Base-by-base conservation (phyloP, 2,113 vertebrate species). In the Vanacampus margaritifer region DNA sequence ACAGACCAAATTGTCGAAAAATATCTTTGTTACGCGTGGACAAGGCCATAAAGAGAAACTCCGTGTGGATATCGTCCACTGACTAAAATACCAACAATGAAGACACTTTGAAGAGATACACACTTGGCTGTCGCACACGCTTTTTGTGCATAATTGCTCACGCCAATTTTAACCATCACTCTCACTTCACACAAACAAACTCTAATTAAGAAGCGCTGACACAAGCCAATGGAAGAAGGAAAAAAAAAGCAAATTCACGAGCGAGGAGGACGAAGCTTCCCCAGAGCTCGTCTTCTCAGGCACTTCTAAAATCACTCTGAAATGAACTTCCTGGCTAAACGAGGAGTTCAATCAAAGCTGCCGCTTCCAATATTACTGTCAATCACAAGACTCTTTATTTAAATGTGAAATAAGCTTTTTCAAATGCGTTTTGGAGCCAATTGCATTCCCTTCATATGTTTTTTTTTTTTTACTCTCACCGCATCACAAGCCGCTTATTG, bases 41-140 rank as follows among this genome's bases (percentile, higher is more conserved):
- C 28, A 32, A 32, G 28, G 28, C 4, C 28, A 32, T 90, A 68
- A 88, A 74, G 84, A 87, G 59, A 84, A 66, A 86, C 81, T 83
- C 81, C 73, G 17, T 14, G 5, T 16, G 43, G 14, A 45, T 45
- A 5, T 45, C 9, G 14, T 45, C 43, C 41, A 4, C 5, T 46
- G 16, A 46, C 10, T 41, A 13, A 32, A 32, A 32, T 32, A 32
- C 28, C 28, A 17, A 74, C 78, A 61, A 79, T 75, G 37, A 28
- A 39, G 41, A 41, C 58, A 53, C 54, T 23, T 37, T 37, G 10
- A 37, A 59, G n/a, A 62, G 12, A 48, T 13, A 26, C 26, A 36
- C 43, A 35, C 19, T n/a, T 64, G 62, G 26, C 17, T 6, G 9
- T 32, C 24, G 32, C 26, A 32, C 26, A 11, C 8, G 1, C 32